Evolutionary conservation across 2,888 invertebrate genomes (phyloP).

Genomic region (Diachrysia chrysitis): DNA sequence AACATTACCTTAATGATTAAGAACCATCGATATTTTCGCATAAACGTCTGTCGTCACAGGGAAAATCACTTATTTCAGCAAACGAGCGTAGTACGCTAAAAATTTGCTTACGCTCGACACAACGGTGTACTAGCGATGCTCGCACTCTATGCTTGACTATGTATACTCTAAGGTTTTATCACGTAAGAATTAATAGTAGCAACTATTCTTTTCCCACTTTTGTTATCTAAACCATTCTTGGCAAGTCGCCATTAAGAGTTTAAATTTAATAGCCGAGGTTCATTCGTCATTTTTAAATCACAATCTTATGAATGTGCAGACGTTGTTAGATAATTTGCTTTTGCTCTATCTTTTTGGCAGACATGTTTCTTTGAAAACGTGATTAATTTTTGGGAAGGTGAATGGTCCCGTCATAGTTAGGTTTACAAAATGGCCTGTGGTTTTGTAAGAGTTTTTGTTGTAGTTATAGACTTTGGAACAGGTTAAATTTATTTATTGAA

Average conservation of each 20-base stretch:
- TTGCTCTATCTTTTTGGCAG: background rate
- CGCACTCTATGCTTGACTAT: too few species aligned
- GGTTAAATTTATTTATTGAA: too few species aligned
- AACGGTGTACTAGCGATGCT: too few species aligned
- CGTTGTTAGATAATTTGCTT: background rate
- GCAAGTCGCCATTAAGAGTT: background rate
- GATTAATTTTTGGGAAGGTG: background rate
- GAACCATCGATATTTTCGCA: too few species aligned
- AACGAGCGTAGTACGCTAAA: too few species aligned
- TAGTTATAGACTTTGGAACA: too few species aligned
- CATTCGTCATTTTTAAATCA: slow-evolving; percentile 5
- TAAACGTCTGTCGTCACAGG: too few species aligned
- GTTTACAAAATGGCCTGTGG: too few species aligned
- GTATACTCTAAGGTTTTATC: background rate
- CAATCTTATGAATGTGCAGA: background rate
- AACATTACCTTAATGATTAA: too few species aligned
- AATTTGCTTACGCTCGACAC: too few species aligned
- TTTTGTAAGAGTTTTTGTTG: background rate
- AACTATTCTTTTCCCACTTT: background rate
- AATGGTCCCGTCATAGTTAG: background rate
- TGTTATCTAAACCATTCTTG: background rate
- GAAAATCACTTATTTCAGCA: too few species aligned
- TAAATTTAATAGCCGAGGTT: background rate
- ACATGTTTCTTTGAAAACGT: background rate
- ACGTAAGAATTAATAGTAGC: background rate